A percentile compares a stretch with the other conserved stretches of the same genome.
These are phyloP conservation scores for Arrhamphus sclerolepis DNA, from an alignment of 2,797 vertebrate species.

Conservation along the genomic window DNA sequence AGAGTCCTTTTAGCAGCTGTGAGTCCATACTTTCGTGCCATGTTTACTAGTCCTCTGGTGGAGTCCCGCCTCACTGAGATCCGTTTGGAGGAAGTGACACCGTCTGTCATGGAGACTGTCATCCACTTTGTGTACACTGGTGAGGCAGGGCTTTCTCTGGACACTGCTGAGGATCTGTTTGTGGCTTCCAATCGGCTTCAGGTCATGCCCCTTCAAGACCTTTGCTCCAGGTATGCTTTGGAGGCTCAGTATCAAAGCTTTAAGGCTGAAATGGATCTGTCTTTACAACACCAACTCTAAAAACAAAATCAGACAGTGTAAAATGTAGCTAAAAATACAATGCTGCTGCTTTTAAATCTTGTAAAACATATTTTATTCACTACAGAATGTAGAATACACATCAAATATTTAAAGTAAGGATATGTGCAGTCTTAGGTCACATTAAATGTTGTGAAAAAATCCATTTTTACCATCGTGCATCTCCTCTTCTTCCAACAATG, in stretches of 20 bases:
- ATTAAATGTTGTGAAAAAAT: no score
- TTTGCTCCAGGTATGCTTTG: conserved; percentile 83
- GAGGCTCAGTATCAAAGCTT: neutral
- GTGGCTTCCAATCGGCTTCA: conserved; percentile 86
- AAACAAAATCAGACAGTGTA: no score
- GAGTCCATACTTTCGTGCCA: conserved; percentile 86
- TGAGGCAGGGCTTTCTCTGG: conserved; percentile 80
- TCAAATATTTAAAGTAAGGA: no score
- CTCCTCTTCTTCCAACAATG: no score
- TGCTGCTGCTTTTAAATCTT: no score
- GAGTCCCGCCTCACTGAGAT: conserved; percentile 86
- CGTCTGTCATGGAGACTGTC: conserved; percentile 82
- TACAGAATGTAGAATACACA: no score
- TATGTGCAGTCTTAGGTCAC: no score
- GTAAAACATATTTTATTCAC: no score
- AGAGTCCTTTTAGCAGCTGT: conserved; percentile 86
- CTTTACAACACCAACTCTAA: no score
- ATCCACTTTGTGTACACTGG: conserved; percentile 87
- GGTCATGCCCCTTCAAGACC: conserved; percentile 84
- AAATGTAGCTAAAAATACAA: no score
- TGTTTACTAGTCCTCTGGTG: conserved; percentile 86
- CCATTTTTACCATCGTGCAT: no score
- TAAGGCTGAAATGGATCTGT: neutral
- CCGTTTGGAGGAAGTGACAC: conserved; percentile 83
- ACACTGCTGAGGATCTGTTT: conserved; percentile 85